These are phyloP conservation scores for Desoria tigrina DNA, from an alignment of 2,888 invertebrate genomes.

Conservation along the genomic window DNA sequence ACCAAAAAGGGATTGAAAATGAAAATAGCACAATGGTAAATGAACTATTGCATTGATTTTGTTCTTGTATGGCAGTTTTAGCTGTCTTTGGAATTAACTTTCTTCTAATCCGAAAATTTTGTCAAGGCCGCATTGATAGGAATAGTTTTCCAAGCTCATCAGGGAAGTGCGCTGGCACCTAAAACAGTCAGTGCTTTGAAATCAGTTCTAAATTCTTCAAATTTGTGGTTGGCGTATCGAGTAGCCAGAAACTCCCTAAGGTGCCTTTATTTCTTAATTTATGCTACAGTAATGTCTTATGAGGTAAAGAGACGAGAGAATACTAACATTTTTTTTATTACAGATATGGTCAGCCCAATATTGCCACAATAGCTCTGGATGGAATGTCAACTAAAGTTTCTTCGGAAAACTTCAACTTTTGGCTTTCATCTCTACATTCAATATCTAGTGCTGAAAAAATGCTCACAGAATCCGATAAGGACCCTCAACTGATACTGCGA, in stretches of 20 bases:
- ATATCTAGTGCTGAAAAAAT: conserved; percentile 57
- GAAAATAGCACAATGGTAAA: conserved; percentile 56
- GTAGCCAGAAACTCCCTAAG: conserved; percentile 66
- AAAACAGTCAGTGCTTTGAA: conserved; percentile 58
- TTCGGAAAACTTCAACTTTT: conserved; percentile 85
- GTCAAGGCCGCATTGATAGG: conserved; percentile 47
- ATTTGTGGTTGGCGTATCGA: conserved; percentile 82
- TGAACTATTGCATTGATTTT: conserved; percentile 32
- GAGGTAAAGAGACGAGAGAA: conserved; percentile 11
- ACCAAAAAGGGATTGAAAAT: conserved; percentile 38
- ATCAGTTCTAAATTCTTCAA: conserved; percentile 63
- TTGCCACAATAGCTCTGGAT: conserved; percentile 68
- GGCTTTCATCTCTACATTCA: conserved; percentile 74
- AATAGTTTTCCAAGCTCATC: conserved; percentile 50
- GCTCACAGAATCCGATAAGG: conserved; percentile 48
- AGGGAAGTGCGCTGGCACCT: conserved; percentile 38
- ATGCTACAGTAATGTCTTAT: not conserved
- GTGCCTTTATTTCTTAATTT: conserved; percentile 32
- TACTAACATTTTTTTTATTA: too few species aligned
- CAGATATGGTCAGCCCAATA: conserved; percentile 74
- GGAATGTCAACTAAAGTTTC: conserved; percentile 70
- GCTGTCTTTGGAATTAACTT: not conserved
- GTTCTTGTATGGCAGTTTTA: not conserved
- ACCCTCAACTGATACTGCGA: conserved; percentile 58
- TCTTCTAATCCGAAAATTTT: not conserved